Percentiles rank a stretch among this genome's conserved stretches.
These are phyloP conservation scores for Falco cherrug DNA, from an alignment of 2,797 vertebrate genomes.

Conservation along the genomic window DNA sequence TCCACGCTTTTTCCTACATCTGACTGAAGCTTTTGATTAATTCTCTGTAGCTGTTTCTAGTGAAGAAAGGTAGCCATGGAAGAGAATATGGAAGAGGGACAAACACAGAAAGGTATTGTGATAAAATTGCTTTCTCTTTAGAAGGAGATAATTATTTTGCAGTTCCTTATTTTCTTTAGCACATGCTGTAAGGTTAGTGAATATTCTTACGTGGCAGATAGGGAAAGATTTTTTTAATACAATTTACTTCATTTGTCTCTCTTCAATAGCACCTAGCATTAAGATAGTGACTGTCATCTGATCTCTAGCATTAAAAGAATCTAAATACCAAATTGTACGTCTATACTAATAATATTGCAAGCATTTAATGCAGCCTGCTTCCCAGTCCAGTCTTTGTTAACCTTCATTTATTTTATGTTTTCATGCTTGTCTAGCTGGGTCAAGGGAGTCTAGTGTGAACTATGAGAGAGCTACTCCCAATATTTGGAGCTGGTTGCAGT, in stretches of 20 bases:
- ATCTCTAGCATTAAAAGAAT: not conserved
- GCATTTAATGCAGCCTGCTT: conserved; percentile 35
- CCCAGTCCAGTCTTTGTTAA: conserved; percentile 82
- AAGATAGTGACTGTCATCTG: not conserved
- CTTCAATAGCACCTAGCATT: not conserved
- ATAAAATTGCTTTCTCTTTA: conserved; percentile 60
- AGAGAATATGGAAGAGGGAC: conserved; percentile 98
- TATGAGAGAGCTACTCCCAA: conserved; percentile 53
- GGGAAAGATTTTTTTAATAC: not conserved
- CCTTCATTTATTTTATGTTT: conserved; percentile 82
- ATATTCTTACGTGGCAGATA: conserved; percentile 22
- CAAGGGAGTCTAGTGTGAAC: conserved; percentile 66
- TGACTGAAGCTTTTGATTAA: conserved; percentile 78
- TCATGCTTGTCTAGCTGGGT: conserved; percentile 81
- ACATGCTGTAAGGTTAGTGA: conserved; percentile 49
- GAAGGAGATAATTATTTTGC: conserved; percentile 49
- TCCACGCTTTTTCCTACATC: conserved; percentile 74
- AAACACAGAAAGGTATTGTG: conserved; percentile 96
- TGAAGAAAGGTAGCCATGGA: conserved; percentile 88
- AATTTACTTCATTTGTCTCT: not conserved
- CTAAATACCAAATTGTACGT: not conserved
- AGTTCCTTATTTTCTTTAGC: conserved; percentile 57
- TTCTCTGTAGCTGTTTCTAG: conserved; percentile 74
- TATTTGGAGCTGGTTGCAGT: conserved; percentile 55
- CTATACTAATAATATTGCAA: not conserved